Conservation (phyloP, 2,888 invertebrate species). For the Pseudeuparius sepicola region DNA sequence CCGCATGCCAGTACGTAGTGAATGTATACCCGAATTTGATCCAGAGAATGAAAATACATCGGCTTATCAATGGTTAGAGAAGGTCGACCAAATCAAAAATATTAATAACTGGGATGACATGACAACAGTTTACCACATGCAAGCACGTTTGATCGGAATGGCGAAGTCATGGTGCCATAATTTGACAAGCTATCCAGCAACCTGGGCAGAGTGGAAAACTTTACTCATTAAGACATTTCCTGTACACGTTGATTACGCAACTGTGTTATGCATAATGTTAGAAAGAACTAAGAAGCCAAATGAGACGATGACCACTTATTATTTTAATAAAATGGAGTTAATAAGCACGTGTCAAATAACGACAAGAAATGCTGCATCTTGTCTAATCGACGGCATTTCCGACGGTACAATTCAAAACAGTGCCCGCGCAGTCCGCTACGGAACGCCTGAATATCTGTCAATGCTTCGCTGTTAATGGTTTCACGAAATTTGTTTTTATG, state of each 20-base stretch:
- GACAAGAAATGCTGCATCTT: conserved; percentile 15
- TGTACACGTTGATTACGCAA: no score
- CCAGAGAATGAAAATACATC: no score
- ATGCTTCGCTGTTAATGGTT: conserved; percentile 14
- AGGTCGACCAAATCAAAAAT: no score
- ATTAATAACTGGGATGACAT: conserved; percentile 7
- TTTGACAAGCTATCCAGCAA: neutral
- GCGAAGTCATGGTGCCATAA: no score
- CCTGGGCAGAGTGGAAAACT: conserved; percentile 2
- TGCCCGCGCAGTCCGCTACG: conserved; percentile 17
- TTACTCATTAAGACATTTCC: conserved; percentile 1
- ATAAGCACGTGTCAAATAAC: conserved; percentile 14
- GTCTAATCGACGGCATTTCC: conserved; percentile 15
- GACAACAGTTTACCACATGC: no score
- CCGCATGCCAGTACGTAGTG: no score
- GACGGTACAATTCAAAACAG: conserved; percentile 14
- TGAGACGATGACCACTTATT: no score
- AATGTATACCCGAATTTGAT: no score
- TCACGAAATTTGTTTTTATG: no score
- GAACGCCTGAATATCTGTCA: conserved; percentile 16
- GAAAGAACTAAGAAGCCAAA: no score
- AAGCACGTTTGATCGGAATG: no score
- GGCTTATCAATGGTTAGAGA: neutral
- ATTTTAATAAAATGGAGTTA: no score
- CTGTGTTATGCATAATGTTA: conserved; percentile 14